These are phyloP conservation scores for Vireo griseus DNA, from an alignment of 2,797 vertebrate genomes.

Conservation along the genomic window DNA sequence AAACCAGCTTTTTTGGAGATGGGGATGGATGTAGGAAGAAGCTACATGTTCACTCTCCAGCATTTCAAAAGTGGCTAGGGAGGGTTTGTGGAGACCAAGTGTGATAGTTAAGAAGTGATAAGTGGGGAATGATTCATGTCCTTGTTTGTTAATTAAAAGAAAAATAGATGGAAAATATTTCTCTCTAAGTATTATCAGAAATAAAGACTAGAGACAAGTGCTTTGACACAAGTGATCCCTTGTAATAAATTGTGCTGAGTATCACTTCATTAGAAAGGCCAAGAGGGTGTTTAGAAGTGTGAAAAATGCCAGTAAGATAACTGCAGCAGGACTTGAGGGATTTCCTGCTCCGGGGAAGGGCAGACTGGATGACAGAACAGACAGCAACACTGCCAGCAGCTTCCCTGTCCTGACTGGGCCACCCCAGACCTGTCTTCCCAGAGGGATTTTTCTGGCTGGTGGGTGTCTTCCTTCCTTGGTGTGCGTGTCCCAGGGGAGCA, in stretches of 20 bases:
- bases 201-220: not conserved
- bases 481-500: not conserved
- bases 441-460: not conserved
- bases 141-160: not conserved
- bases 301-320: not conserved
- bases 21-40: not conserved
- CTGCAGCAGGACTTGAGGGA: not conserved
- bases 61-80: not conserved
- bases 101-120: not conserved
- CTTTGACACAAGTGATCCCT: not conserved
- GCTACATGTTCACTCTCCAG: not conserved
- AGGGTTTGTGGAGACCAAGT: not conserved
- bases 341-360: not conserved
- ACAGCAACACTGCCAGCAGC: not conserved
- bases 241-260: not conserved
- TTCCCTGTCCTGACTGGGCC: not conserved
- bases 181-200: not conserved
- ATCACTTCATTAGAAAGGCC: not conserved
- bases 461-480: not conserved
- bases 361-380: not conserved
- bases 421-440: not conserved
- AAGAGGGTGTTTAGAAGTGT: not conserved
- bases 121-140: not conserved
- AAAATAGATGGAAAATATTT: not conserved
- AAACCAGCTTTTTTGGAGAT: not conserved